Evolutionary conservation across 2,888 invertebrate species (phyloP), one percentile per base, ranked within the genome.

Genomic region (Trissonchulus sp.): DNA sequence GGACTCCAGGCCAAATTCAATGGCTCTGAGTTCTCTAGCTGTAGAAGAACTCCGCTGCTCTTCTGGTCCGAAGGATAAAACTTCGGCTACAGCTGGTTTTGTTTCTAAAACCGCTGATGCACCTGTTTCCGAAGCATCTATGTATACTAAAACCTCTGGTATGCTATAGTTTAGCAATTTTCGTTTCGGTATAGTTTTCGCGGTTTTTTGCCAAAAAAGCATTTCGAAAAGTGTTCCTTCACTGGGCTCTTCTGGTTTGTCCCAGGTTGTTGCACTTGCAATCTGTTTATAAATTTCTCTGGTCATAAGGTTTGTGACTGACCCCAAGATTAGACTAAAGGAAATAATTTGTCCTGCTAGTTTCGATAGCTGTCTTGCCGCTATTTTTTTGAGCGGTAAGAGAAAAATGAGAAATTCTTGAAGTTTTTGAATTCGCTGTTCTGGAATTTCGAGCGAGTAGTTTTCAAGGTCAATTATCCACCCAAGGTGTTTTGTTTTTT

Each of bases 321-420:
- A n/a, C n/a, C n/a, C 60, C 60, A 60, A 60, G n/a, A 60, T 18
- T n/a, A n/a, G 60, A n/a, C 18, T 18, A 60, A 60, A 60, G 18
- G 60, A 60, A 18, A 60, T 60, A 60, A 60, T 18, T n/a, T 60
- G 18, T 18, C 60, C 60, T 18, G 60, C n/a, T 18, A 60, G 18
- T n/a, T 60, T 60, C 60, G 60, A 18, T 60, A 60, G n/a, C n/a
- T 60, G 60, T n/a, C 60, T 60, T 18, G 60, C 60, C 18, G 60
- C 60, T 60, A 60, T 18, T 60, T 18, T 60, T n/a, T 60, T 60
- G 18, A 18, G 60, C 60, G n/a, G 60, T n/a, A n/a, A n/a, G 18
- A 60, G 60, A 18, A n/a, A 60, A 18, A 60, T n/a, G n/a, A n/a
- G n/a, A n/a, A n/a, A n/a, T n/a, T n/a, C n/a, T n/a, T n/a, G n/a